Evolutionary conservation across 2,888 invertebrate genomes (phyloP).

Genomic region (Hanleya hanleyi): DNA sequence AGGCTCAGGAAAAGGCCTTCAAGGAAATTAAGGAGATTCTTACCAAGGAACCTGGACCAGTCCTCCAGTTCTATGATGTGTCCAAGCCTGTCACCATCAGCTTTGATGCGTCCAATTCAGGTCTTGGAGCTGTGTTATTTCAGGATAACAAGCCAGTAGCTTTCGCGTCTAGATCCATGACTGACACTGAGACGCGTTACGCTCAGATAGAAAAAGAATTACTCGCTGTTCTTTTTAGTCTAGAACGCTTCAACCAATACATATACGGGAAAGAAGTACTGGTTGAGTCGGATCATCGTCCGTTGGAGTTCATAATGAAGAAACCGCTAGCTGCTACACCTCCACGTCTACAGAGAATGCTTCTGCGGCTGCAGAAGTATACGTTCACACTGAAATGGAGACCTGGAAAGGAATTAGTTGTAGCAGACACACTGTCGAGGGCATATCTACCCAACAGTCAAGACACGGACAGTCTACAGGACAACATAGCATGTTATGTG

Average conservation of each 20-base stretch:
- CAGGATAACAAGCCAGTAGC: conserved; percentile 19
- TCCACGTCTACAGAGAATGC: conserved; percentile 15
- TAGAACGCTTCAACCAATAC: conserved; percentile 13
- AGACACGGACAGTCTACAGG: background rate
- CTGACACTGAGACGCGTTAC: conserved; percentile 14
- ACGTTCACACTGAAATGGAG: background rate
- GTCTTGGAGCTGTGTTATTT: conserved; percentile 22
- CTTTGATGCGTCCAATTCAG: conserved; percentile 15
- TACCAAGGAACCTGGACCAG: conserved; percentile 9
- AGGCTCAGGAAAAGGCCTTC: conserved; percentile 3
- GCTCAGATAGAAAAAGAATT: conserved; percentile 29
- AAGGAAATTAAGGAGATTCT: conserved; percentile 4
- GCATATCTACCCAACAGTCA: background rate
- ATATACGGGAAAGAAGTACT: conserved; percentile 4
- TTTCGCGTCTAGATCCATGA: conserved; percentile 15
- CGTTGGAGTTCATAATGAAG: conserved; percentile 20
- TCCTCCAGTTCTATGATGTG: conserved; percentile 13
- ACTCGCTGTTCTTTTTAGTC: background rate
- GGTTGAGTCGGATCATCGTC: conserved; percentile 21
- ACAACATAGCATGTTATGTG: conserved; percentile 29
- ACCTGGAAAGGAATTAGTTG: conserved; percentile 4
- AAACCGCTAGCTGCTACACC: conserved; percentile 5
- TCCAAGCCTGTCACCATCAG: conserved; percentile 9
- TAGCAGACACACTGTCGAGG: background rate
- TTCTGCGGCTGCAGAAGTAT: conserved; percentile 16